These are phyloP conservation scores for Sphyrna mokarran DNA, from an alignment of 2,113 vertebrate genomes.

Conservation along the genomic window DNA sequence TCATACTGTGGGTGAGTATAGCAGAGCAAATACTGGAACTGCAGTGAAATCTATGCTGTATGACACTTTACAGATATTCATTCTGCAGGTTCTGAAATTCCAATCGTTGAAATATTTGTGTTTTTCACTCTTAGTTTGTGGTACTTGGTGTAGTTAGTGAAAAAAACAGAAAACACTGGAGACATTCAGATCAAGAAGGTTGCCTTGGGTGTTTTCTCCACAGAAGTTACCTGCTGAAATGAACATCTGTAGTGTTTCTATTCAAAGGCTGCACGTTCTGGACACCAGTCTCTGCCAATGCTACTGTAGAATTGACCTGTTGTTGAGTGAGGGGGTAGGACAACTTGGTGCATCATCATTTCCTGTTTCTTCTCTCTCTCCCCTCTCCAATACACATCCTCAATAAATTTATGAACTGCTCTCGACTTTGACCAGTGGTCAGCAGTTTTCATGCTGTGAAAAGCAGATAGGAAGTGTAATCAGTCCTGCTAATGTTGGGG, in stretches of 20 bases:
- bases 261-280: not conserved
- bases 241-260: not conserved
- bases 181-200: not conserved
- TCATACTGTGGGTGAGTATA: not conserved
- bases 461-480: not conserved
- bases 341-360: not conserved
- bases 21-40: not conserved
- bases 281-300: not conserved
- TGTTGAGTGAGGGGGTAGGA: not conserved
- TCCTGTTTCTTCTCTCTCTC: not conserved
- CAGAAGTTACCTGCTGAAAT: not conserved
- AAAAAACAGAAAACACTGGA: not conserved
- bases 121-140: not conserved
- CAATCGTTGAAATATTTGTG: no score
- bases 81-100: not conserved
- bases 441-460: not conserved
- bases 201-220: not conserved
- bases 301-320: not conserved
- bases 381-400: not conserved
- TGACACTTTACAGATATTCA: not conserved
- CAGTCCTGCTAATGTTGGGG: not conserved
- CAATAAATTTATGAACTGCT: not conserved
- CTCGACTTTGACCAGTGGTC: not conserved
- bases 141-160: not conserved
- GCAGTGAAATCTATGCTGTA: no score